Percentiles rank a stretch among this genome's conserved stretches.
phyloP scores from a whole-genome alignment of 2,888 invertebrate genomes.

The Melanotus villosus region DNA sequence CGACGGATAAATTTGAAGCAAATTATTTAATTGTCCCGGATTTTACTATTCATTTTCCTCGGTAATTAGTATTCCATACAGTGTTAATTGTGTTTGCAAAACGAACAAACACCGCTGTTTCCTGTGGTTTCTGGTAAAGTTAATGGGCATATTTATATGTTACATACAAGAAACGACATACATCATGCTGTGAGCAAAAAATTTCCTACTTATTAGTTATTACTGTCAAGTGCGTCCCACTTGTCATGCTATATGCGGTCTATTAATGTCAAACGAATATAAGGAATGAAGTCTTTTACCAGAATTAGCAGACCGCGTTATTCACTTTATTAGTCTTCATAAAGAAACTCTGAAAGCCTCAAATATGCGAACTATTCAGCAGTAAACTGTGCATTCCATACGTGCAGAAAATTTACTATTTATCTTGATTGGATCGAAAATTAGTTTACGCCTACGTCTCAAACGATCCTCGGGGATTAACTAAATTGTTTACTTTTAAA shows the following conservation, averaged over 20 bases:
- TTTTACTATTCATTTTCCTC: not conserved
- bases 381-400: not conserved
- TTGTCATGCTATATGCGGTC: conserved; percentile 26
- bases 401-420: not conserved
- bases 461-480: not conserved
- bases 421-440: not conserved
- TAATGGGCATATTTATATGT: conserved; percentile 5
- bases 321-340: conserved; percentile 4
- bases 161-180: conserved; percentile 20
- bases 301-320: conserved; percentile 35
- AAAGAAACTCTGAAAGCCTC: not conserved
- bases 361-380: not conserved
- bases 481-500: not conserved
- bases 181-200: conserved; percentile 21
- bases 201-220: conserved; percentile 25
- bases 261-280: conserved; percentile 19
- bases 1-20: not conserved
- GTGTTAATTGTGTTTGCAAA: not conserved
- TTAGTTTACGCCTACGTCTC: not conserved
- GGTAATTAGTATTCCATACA: conserved; percentile 2
- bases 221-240: conserved; percentile 29
- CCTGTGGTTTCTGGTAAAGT: conserved; percentile 17
- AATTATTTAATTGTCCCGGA: not conserved
- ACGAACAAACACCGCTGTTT: not conserved
- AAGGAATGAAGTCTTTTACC: conserved; percentile 32